Evolutionary conservation across 64 coral and sea anemone species (phyloP).

Genomic region (Trachythela sp.): DNA sequence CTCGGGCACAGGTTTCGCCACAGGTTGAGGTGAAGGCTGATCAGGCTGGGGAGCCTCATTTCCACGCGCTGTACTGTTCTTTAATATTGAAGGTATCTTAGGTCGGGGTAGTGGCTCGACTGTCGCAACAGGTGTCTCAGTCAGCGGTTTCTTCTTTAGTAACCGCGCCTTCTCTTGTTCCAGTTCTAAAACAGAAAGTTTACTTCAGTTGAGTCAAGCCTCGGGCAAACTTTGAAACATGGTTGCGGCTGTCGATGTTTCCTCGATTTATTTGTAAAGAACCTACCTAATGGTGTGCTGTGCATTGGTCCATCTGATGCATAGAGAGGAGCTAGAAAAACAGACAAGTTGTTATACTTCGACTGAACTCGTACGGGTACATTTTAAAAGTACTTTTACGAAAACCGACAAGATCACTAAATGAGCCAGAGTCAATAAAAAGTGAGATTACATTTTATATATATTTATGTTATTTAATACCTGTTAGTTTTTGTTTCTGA

Average conservation of each 20-base stretch:
- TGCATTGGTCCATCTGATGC: conserved; percentile 99
- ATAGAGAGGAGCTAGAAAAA: conserved; percentile 74
- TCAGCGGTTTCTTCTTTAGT: neutral
- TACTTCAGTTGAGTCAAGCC: neutral
- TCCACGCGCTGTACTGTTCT: neutral
- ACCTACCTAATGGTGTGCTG: conserved; percentile 93
- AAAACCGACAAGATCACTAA: no score
- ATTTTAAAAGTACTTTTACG: no score
- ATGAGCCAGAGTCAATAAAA: no score
- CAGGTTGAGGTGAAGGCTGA: neutral
- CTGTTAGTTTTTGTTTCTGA: neutral
- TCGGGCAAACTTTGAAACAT: neutral
- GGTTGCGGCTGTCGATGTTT: neutral
- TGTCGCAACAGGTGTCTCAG: neutral
- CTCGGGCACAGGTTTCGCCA: neutral
- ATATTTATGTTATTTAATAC: neutral
- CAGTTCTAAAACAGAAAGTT: neutral
- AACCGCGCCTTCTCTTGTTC: neutral
- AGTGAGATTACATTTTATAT: no score
- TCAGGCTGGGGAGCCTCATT: neutral
- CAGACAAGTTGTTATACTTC: neutral
- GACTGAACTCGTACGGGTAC: neutral
- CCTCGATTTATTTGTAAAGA: neutral
- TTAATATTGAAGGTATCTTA: neutral
- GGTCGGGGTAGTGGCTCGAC: neutral